Evolutionary conservation across 1,140 invertebrate genomes (phyloP), one percentile per base, ranked within the genome.

Genomic region (Cephus cinctus): DNA sequence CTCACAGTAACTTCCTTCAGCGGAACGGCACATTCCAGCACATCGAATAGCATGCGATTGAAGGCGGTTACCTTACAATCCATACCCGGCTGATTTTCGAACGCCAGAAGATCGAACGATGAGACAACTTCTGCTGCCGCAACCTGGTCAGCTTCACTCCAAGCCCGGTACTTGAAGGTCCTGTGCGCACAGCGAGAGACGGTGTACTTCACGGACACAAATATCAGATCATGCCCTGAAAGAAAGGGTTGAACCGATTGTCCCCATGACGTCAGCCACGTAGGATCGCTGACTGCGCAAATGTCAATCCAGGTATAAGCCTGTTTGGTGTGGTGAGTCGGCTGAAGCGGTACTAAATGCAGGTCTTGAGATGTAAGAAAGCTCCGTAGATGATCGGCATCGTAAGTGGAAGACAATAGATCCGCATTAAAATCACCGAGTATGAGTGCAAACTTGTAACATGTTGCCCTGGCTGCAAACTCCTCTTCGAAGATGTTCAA

Each of bases 301-400:
- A n/a, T n/a, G n/a, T 35, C 32, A 6, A 35, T n/a, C 32, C 32
- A 35, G 32, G 32, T 35, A 35, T 35, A 8, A 8, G 32, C 12
- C 5, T n/a, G 12, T 5, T 1, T 5, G 12, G 32, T 35, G 12
- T 35, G 32, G 12, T 35, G 2, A 1, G 32, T 35, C 5, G 32
- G 32, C 8, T 35, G 32, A 5, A 35, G 5, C 18, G 34, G 12
- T 6, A 35, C 34, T 5, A 35, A 5, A 35, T 35, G 5, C 12
- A 8, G 12, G 18, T 12, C 34, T 16, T 35, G 34, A 8, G 2
- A 8, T 2, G 34, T 12, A 14, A 35, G 12, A 35, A 35, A 35
- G 6, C 18, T 16, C 6, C 34, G 12, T n/a, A 35, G 34, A 35
- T 35, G 34, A 35, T 5, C 8, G 5, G 34, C 5, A 12, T 35